These are phyloP conservation scores for Scaptomyza graminum DNA, from an alignment of 1,140 invertebrate genomes.

Conservation along the genomic window DNA sequence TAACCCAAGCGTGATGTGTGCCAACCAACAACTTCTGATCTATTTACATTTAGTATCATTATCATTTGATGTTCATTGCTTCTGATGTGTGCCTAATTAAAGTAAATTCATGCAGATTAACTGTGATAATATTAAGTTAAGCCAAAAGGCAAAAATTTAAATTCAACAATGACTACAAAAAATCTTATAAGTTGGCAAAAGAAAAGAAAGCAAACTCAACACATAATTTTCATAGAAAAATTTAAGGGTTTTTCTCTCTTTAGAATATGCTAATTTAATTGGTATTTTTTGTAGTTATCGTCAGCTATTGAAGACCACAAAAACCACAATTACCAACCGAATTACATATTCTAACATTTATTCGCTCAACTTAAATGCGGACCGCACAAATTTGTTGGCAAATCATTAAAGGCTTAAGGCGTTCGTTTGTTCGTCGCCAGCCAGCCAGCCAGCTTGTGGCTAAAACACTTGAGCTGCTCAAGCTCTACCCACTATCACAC, in stretches of 20 bases:
- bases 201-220: not conserved
- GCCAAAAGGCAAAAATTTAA: not conserved
- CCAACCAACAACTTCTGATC: not conserved
- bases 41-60: not conserved
- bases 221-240: constrained; percentile 33
- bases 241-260: not conserved
- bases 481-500: not conserved
- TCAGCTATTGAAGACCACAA: constrained; percentile 8
- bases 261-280: constrained; percentile 18
- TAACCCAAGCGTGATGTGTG: constrained; percentile 17
- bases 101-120: not conserved
- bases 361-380: constrained; percentile 16
- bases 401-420: constrained; percentile 59
- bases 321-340: constrained; percentile 15
- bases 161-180: not conserved
- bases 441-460: constrained; percentile 40
- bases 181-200: not conserved
- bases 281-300: constrained; percentile 3
- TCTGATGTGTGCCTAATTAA: constrained; percentile 15
- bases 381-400: constrained; percentile 37
- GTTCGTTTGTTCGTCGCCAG: constrained; percentile 6
- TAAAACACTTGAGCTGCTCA: constrained; percentile 35
- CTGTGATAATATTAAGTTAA: too few relatives aligned
- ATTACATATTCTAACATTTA: constrained; percentile 21
- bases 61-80: constrained; percentile 5